Evolutionary conservation across 64 coral and sea anemone genomes (phyloP), one percentile per base, ranked within the genome.

Genomic region (Stichodactyla helianthus): DNA sequence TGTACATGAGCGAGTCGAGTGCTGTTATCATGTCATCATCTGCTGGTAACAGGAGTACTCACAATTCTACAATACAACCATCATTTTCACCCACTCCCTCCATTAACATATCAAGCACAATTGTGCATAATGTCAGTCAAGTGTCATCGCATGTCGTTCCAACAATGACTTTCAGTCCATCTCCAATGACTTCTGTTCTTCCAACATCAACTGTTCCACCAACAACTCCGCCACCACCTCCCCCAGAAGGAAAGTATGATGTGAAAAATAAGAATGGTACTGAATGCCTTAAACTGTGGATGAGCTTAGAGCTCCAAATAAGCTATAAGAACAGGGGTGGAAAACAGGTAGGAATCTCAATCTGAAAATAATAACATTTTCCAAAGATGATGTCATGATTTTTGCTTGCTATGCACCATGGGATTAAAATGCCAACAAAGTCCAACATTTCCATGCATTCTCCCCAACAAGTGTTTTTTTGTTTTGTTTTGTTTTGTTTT

Each of bases 231-330:
- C 74, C 84, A 16, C 53, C 76, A 60, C 83, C 56, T 17, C 1
- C 6, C 13, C 76, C 56, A 60, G 27, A 55, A 53, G 89, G 89
- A 26, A 86, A 91, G 54, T 91, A 86, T 52, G 50, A 31, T 20
- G 76, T 91, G 0, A 82, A 62, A 15, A 26, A 44, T 44, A 44
- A 55, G 6, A 82, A 86, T 18, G 15, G 57, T 19, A 86, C 0
- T 16, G 35, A 60, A 4, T 91, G 89, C 52, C 50, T 91, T 16
- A 20, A 86, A 54, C 18, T 84, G 1, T 84, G 83, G 83, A 28
- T 84, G 23, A 63, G 83, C 35, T 31, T 84, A 1, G 7, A 63
- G 56, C 13, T 84, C 18, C 51, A 7, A 15, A 51, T 84, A 6
- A 84, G 16, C 19, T 84, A 84, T 56, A 84, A 84, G 59, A 84